Evolutionary conservation across 2,113 vertebrate species (phyloP), one percentile per base, ranked within the genome.

Genomic region (Peromyscus leucopus): DNA sequence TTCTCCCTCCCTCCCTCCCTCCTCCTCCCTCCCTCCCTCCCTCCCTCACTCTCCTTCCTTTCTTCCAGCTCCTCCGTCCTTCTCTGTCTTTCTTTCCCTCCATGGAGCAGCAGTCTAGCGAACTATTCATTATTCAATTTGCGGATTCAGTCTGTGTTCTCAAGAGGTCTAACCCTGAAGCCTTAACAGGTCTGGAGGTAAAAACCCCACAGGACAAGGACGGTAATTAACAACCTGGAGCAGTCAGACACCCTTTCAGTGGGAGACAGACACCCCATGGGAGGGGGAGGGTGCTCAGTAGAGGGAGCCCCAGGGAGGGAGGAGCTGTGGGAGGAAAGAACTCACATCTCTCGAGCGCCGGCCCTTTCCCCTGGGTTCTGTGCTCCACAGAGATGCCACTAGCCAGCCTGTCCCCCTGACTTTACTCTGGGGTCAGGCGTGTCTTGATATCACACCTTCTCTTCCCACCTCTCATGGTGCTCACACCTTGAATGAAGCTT

Each of bases 91-190:
- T 17, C 17, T 39, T 91, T 65, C 31, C n/a, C 94, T 90, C 75
- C 80, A 57, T n/a, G 74, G 42, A 79, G 31, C 19, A 86, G 26
- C 16, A 48, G 16, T 63, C 88, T 57, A 75, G 69, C 16, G 42
- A 69, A 22, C 19, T 84, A 7, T 21, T 59, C 67, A 36, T 88
- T 42, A 86, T 28, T 74, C 48, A 69, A 17, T 61, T 88, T 61
- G 42, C 13, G 78, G 76, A 95, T 42, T 48, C 26, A 26, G 57
- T 84, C 89, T 97, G 90, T 97, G 76, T 84, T 74, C 63, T 91
- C 42, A 26, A 90, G 88, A 93, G n/a, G 42, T 90, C 72, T 87
- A 67, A 83, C 80, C 6, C 36, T 87, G 55, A 84, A 80, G 31
- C 36, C 91, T 76, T 5, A 67, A 88, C 48, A 88, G 93, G 55